These are phyloP conservation scores for Otis tarda DNA, from an alignment of 2,113 vertebrate genomes.

Conservation along the genomic window DNA sequence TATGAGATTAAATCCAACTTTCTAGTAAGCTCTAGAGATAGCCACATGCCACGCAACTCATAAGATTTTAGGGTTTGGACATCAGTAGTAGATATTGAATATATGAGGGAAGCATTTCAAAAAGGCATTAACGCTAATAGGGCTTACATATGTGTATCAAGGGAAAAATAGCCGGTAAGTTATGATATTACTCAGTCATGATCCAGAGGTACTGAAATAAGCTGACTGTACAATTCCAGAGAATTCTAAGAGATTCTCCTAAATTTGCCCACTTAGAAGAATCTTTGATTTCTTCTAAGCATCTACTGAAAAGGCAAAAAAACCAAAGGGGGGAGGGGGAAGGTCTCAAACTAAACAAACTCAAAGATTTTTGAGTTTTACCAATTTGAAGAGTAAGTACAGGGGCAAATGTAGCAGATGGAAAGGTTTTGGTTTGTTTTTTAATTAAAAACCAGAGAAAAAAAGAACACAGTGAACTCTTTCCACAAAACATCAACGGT, in stretches of 20 bases:
- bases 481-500: neutral
- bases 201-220: neutral
- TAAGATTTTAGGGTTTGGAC: neutral
- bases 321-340: neutral
- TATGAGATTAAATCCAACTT: slow-evolving; percentile 38
- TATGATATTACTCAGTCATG: neutral
- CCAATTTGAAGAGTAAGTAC: neutral
- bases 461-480: rapidly evolving
- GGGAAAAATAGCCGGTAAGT: slow-evolving; percentile 26
- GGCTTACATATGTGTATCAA: neutral
- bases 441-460: neutral
- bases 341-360: neutral
- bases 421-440: neutral
- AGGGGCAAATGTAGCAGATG: neutral
- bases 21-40: slow-evolving; percentile 34
- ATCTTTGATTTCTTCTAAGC: neutral
- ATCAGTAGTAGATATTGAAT: neutral
- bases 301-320: neutral
- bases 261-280: neutral
- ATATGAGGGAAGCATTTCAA: slow-evolving; percentile 17
- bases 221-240: neutral
- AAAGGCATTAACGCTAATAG: slow-evolving; percentile 31
- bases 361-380: neutral
- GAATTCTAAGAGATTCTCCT: neutral
- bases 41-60: neutral